These are phyloP conservation scores for Drosophila lutescens DNA, from an alignment of 2,888 invertebrate species.

Conservation along the genomic window DNA sequence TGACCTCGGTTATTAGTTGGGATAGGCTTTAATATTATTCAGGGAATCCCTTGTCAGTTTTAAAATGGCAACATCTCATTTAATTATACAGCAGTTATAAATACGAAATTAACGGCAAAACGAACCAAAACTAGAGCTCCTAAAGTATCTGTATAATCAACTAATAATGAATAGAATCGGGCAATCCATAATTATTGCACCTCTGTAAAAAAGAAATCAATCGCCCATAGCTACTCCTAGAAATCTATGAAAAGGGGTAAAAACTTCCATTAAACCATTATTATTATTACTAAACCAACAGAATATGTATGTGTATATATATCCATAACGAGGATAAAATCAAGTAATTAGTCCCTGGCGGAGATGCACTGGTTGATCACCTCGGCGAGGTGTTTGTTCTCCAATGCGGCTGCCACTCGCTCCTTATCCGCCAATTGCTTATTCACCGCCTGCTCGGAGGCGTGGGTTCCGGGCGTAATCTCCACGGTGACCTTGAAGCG, in stretches of 20 bases:
- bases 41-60: too few species aligned
- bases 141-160: too few species aligned
- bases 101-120: too few species aligned
- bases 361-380: slow-evolving; percentile 97
- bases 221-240: too few species aligned
- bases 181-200: too few species aligned
- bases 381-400: slow-evolving; percentile 94
- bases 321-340: not conserved
- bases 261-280: not conserved
- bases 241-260: too few species aligned
- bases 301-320: not conserved
- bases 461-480: slow-evolving; percentile 96
- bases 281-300: slow-evolving; percentile 19
- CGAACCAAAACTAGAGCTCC: too few species aligned
- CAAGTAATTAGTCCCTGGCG: slow-evolving; percentile 52
- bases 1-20: slow-evolving; percentile 1
- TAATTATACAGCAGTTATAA: too few species aligned
- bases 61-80: too few species aligned
- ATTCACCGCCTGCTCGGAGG: slow-evolving; percentile 96
- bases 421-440: slow-evolving; percentile 99
- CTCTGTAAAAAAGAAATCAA: too few species aligned
- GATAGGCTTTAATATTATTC: too few species aligned
- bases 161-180: too few species aligned
- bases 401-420: slow-evolving; percentile 97
- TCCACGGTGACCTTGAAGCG: slow-evolving; percentile 94